Evolutionary conservation across 2,797 vertebrate species (phyloP).

Genomic region (Amniataba percoides): DNA sequence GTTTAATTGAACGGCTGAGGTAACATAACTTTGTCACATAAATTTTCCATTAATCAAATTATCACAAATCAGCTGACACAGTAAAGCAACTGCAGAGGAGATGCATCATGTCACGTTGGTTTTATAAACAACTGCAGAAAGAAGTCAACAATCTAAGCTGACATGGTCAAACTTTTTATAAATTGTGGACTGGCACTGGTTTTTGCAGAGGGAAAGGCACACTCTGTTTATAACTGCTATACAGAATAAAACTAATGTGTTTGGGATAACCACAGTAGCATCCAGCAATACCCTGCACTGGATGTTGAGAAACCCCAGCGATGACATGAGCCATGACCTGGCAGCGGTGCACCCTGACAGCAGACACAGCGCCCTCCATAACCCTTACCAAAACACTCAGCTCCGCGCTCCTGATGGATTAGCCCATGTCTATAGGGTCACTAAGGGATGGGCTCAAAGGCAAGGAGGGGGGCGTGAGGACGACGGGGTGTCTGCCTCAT

Average conservation of each 20-base stretch:
- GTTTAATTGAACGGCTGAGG: no score
- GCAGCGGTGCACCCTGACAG: conserved; percentile 62
- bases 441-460: conserved; percentile 68
- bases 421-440: conserved; percentile 73
- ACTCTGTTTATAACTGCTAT: neutral
- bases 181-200: no score
- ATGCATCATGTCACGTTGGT: no score
- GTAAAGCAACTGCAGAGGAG: neutral
- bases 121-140: no score
- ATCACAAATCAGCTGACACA: neutral
- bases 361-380: conserved; percentile 58
- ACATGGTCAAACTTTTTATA: no score
- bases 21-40: neutral
- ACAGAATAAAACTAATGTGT: neutral
- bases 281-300: conserved; percentile 58
- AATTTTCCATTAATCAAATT: neutral
- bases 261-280: conserved; percentile 33
- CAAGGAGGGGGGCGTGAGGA: conserved; percentile 43
- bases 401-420: conserved; percentile 77
- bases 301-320: conserved; percentile 57
- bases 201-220: neutral
- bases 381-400: conserved; percentile 64
- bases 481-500: conserved; percentile 68
- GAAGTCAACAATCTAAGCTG: no score
- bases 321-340: conserved; percentile 69